These are phyloP conservation scores for Dascyllus trimaculatus DNA, from an alignment of 2,113 vertebrate genomes.

Conservation along the genomic window DNA sequence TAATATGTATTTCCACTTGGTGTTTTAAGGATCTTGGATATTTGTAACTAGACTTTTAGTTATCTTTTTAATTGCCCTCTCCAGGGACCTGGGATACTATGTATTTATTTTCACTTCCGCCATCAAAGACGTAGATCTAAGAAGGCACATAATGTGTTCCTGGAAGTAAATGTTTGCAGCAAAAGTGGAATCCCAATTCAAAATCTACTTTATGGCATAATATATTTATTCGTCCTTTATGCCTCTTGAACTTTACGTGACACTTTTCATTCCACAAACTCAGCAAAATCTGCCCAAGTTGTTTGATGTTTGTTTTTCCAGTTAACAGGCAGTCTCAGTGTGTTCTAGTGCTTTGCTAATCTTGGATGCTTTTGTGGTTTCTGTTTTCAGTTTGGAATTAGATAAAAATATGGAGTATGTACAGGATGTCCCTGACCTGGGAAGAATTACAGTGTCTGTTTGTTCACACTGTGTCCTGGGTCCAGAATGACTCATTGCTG, in stretches of 20 bases:
- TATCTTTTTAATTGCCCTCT: neutral
- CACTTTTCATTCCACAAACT: neutral
- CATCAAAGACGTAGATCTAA: neutral
- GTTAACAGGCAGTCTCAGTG: neutral
- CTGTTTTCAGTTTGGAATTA: neutral
- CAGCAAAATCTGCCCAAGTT: neutral
- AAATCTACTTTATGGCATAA: neutral
- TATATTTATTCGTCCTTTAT: neutral
- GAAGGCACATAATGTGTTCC: neutral
- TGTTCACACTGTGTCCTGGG: conserved; percentile 5
- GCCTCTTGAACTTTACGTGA: neutral
- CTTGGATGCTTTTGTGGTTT: neutral
- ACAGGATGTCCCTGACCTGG: conserved; percentile 52
- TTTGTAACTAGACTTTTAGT: neutral
- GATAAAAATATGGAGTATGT: neutral
- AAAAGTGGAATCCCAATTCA: neutral
- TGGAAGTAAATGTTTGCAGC: neutral
- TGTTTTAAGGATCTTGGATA: neutral
- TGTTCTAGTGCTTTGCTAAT: neutral
- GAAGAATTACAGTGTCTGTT: conserved; percentile 43
- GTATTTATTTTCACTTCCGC: neutral
- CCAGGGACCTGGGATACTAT: neutral
- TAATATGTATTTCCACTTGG: too few relatives aligned
- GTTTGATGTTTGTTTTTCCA: neutral
- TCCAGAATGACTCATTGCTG: conserved; percentile 22